Percentiles rank a stretch among this genome's conserved stretches.
Evolutionary conservation across 2,797 vertebrate genomes (phyloP).

Genomic region (Heteromormyrus szaboi): DNA sequence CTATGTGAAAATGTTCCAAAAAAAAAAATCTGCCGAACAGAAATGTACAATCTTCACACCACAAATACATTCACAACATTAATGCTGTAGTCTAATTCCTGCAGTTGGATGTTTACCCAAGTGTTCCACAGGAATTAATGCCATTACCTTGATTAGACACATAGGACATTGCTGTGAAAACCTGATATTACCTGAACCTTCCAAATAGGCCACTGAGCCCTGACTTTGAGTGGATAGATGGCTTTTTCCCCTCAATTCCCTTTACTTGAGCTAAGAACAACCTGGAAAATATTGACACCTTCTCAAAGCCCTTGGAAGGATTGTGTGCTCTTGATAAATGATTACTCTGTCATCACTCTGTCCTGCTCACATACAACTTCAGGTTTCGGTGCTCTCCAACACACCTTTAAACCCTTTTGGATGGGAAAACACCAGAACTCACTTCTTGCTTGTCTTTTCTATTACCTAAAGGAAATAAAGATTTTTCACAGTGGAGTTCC

Average conservation of each 20-base stretch:
- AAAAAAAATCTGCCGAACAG: not conserved
- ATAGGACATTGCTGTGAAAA: not conserved
- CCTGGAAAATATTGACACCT: not conserved
- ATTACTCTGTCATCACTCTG: not conserved
- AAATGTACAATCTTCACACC: not conserved
- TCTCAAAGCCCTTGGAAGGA: not conserved
- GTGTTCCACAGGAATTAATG: not conserved
- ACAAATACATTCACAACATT: not conserved
- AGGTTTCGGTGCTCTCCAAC: not conserved
- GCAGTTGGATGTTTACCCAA: not conserved
- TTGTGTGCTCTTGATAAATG: not conserved
- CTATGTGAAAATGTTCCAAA: not conserved
- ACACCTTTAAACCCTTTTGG: not conserved
- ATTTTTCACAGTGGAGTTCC: not conserved
- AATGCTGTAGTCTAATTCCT: not conserved
- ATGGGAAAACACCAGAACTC: not conserved
- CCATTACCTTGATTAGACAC: not conserved
- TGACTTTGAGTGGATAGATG: not conserved
- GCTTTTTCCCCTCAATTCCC: not conserved
- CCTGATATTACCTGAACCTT: not conserved
- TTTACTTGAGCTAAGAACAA: not conserved
- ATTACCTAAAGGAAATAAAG: not conserved
- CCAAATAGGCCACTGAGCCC: not conserved
- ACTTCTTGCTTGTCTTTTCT: not conserved
- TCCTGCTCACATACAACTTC: not conserved